phyloP scores from a whole-genome alignment of 2,113 vertebrate genomes.

The Terrapene triunguis region DNA sequence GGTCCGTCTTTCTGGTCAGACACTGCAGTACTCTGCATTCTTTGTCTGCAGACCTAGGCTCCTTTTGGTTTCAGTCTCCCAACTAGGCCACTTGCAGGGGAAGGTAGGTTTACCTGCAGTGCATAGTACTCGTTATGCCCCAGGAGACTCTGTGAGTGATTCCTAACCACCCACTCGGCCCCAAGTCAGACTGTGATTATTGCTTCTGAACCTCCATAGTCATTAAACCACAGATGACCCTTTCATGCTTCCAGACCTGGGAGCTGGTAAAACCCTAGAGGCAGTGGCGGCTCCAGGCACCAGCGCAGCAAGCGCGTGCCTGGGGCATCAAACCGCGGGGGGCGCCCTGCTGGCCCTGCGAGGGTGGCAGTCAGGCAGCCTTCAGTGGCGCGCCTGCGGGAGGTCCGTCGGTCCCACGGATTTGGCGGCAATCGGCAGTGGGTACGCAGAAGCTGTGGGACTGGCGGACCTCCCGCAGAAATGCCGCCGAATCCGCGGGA shows the following conservation, averaged over 20 bases:
- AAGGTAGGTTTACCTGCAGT: background rate
- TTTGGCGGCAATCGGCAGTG: too few relatives aligned
- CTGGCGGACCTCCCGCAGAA: too few relatives aligned
- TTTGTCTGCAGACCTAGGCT: background rate
- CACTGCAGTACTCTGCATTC: background rate
- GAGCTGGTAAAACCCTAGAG: background rate
- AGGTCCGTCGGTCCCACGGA: too few relatives aligned
- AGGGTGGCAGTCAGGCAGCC: too few relatives aligned
- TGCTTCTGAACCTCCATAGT: background rate
- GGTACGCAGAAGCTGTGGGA: too few relatives aligned
- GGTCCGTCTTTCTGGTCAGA: background rate
- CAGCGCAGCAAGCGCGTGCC: too few relatives aligned
- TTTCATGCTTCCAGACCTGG: background rate
- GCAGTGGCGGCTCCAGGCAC: background rate
- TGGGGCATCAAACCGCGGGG: too few relatives aligned
- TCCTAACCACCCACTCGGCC: background rate
- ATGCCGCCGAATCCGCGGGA: too few relatives aligned
- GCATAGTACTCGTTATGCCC: background rate
- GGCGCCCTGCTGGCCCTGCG: too few relatives aligned
- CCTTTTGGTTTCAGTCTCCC: background rate
- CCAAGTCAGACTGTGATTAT: background rate
- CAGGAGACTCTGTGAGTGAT: background rate
- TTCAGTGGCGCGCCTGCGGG: too few relatives aligned
- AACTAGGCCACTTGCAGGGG: background rate
- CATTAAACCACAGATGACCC: background rate